Evolutionary conservation across 1,140 invertebrate genomes (phyloP), one percentile per base, ranked within the genome.

Genomic region (Aphidius gifuensis): DNA sequence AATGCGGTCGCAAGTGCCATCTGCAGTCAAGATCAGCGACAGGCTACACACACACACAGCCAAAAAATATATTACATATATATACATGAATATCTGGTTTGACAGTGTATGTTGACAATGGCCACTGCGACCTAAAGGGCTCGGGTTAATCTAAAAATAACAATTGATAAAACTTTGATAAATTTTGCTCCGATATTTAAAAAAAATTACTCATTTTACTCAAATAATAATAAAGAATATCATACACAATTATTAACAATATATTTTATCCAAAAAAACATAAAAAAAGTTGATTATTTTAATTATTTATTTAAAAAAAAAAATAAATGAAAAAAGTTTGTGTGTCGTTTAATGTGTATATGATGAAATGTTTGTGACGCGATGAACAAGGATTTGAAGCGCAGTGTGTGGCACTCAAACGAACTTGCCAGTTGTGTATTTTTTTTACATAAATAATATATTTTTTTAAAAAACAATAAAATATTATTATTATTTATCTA

Each of bases 61-160:
- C 40, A 40, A 16, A 39, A 57, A 53, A 59, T 45, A 39, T 38
- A 59, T 55, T 51, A 50, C 58, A 50, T 58, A 51, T 32, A 51
- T 49, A 68, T 47, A 58, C 5, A 5, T 7, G 47, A 46, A 39
- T 44, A 11, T 16, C 4, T 47, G 2, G 50, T 32, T 32, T 32
- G 23, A 1, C 1, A 32, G 23, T 32, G 23, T 32, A 32, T 57
- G 64, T 62, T 56, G 60, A 61, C 64, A 65, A 61, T 65, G 60
- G 65, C 58, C 46, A 77, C 75, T 73, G 74, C 74, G 70, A 75
- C 68, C 63, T 71, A 68, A 74, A 67, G 70, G 56, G 61, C 66
- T 74, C 66, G 70, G 70, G 71, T 60, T 64, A 62, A 53, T 64
- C 53, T 58, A 59, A 47, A 59, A 62, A 57, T 57, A 48, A 49